Evolutionary conservation across 2,113 vertebrate species (phyloP).

Genomic region (Takifugu bimaculatus): DNA sequence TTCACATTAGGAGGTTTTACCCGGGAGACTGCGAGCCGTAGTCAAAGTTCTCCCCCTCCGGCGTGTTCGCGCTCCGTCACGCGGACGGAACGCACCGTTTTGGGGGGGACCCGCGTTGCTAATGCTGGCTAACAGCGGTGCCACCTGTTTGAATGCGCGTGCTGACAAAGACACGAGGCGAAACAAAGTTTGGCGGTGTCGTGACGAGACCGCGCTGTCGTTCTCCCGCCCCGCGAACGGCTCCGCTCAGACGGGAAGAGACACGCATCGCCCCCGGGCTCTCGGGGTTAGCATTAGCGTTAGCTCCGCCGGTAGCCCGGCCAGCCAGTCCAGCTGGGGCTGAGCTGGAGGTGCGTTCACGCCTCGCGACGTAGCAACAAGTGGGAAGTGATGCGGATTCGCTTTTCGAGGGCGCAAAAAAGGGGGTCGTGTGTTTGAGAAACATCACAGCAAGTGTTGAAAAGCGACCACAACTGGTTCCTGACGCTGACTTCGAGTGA

Average conservation of each 20-base stretch:
- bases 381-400: slow-evolving; percentile 35
- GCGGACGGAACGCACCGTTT: slow-evolving; percentile 13
- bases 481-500: slow-evolving; percentile 4
- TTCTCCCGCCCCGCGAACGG: background rate
- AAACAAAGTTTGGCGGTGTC: background rate
- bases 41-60: slow-evolving; percentile 13
- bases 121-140: slow-evolving; percentile 33
- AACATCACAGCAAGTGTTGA: background rate
- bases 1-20: background rate
- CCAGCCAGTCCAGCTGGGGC: slow-evolving; percentile 24
- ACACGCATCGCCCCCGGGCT: slow-evolving; percentile 6
- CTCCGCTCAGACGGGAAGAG: background rate
- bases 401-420: background rate
- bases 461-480: background rate
- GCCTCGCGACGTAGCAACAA: slow-evolving; percentile 48
- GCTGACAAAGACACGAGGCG: background rate
- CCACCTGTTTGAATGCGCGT: slow-evolving; percentile 30
- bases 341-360: slow-evolving; percentile 35
- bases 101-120: slow-evolving; percentile 25
- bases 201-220: background rate
- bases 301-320: slow-evolving; percentile 23
- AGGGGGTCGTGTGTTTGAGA: no score
- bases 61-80: background rate
- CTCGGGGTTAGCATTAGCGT: slow-evolving; percentile 55
- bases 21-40: background rate